These are phyloP conservation scores for Poeciliopsis turrubarensis DNA, from an alignment of 2,113 vertebrate species.

Conservation along the genomic window DNA sequence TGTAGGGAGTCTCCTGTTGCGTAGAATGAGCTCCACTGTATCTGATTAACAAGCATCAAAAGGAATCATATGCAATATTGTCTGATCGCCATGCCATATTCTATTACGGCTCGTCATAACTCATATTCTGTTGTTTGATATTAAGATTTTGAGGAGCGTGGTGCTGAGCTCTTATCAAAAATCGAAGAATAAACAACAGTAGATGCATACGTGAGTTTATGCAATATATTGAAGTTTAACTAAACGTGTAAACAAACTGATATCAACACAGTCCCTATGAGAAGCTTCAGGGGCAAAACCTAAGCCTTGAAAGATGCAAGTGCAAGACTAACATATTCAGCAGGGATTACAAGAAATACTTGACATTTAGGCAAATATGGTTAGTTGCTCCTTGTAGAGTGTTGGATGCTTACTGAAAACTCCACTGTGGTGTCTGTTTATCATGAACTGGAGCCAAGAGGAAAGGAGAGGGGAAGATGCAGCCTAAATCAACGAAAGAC, in stretches of 20 bases:
- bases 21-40: conserved; percentile 65
- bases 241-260: neutral
- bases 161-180: conserved; percentile 15
- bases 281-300: neutral
- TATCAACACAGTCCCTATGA: neutral
- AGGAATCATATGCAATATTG: conserved; percentile 63
- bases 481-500: neutral
- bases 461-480: neutral
- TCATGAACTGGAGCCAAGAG: neutral
- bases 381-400: neutral
- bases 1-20: conserved; percentile 67
- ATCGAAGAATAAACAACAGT: neutral
- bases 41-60: conserved; percentile 68
- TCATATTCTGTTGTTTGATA: conserved; percentile 50
- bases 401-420: neutral
- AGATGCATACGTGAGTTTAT: neutral
- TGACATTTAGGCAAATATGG: neutral
- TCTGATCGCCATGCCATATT: conserved; percentile 55
- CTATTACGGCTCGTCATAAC: conserved; percentile 47
- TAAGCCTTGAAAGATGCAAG: neutral
- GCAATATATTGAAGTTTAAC: neutral
- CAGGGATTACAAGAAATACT: neutral
- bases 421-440: neutral
- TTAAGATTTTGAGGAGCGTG: conserved; percentile 46
- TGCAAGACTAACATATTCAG: neutral